phyloP scores from a whole-genome alignment of 2,113 vertebrate species.

The Sminthopsis crassicaudata region DNA sequence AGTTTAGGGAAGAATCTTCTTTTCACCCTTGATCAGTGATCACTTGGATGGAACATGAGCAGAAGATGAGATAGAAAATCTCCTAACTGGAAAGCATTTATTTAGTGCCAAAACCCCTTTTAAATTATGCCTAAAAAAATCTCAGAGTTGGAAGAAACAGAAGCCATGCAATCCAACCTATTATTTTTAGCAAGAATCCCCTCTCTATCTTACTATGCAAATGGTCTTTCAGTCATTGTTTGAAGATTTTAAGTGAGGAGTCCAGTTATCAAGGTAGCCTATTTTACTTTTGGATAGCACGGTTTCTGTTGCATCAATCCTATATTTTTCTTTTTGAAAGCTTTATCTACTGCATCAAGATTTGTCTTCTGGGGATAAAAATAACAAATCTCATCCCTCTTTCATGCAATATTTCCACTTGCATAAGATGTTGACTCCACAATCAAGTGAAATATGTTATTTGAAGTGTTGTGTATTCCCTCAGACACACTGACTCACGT shows the following conservation, averaged over 20 bases:
- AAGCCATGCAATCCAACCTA: background rate
- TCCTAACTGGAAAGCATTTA: background rate
- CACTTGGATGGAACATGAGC: background rate
- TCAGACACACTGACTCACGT: background rate
- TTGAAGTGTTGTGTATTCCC: background rate
- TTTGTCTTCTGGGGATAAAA: background rate
- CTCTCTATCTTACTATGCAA: background rate
- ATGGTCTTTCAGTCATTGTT: background rate
- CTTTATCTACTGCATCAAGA: background rate
- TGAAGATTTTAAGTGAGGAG: background rate
- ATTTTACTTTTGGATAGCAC: background rate
- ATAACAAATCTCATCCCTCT: background rate
- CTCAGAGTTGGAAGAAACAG: background rate
- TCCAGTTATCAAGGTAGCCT: background rate
- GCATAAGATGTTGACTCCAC: background rate
- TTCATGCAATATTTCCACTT: background rate
- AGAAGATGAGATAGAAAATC: background rate
- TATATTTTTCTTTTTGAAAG: background rate
- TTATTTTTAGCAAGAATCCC: background rate
- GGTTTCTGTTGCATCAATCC: background rate
- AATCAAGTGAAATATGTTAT: background rate
- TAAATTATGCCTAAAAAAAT: background rate
- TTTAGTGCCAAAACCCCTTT: background rate
- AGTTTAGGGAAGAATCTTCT: background rate
- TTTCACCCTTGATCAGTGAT: background rate